Evolutionary conservation across 2,888 invertebrate species (phyloP).

Genomic region (Branchellion lobata): DNA sequence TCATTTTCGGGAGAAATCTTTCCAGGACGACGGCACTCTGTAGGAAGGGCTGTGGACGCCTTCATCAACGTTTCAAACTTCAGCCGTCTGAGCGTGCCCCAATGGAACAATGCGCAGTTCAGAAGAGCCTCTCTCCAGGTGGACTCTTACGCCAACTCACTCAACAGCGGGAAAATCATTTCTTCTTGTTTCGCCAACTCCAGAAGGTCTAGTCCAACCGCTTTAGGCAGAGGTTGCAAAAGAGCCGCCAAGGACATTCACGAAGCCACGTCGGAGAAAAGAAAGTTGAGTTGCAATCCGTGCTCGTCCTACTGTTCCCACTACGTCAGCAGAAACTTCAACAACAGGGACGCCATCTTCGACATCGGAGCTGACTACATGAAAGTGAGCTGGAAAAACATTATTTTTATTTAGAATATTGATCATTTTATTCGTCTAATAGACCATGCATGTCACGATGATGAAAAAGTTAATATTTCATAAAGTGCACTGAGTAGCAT

Average conservation of each 20-base stretch:
- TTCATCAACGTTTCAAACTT: slow-evolving; percentile 26
- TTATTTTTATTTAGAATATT: neutral
- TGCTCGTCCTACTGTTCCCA: neutral
- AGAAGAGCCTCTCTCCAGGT: slow-evolving; percentile 45
- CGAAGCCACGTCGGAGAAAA: neutral
- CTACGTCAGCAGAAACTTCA: slow-evolving; percentile 56
- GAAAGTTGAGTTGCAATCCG: neutral
- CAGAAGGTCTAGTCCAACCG: slow-evolving; percentile 23
- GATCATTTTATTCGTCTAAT: too few relatives aligned
- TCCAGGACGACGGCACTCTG: slow-evolving; percentile 44
- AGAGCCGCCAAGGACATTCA: neutral
- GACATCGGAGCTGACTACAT: slow-evolving; percentile 93
- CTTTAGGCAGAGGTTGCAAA: slow-evolving; percentile 16
- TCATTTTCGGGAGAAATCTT: slow-evolving; percentile 46
- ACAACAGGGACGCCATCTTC: slow-evolving; percentile 60
- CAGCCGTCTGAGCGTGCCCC: slow-evolving; percentile 33
- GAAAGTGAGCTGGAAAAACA: slow-evolving; percentile 67
- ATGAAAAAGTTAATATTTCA: too few relatives aligned
- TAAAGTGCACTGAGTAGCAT: too few relatives aligned
- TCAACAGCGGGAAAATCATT: neutral
- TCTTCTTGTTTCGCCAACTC: neutral
- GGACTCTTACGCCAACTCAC: slow-evolving; percentile 19
- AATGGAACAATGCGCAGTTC: neutral
- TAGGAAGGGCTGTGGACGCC: slow-evolving; percentile 36
- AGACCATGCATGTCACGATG: too few relatives aligned